Base-by-base conservation (phyloP, 2,888 invertebrate genomes). In the Euproctis similis region DNA sequence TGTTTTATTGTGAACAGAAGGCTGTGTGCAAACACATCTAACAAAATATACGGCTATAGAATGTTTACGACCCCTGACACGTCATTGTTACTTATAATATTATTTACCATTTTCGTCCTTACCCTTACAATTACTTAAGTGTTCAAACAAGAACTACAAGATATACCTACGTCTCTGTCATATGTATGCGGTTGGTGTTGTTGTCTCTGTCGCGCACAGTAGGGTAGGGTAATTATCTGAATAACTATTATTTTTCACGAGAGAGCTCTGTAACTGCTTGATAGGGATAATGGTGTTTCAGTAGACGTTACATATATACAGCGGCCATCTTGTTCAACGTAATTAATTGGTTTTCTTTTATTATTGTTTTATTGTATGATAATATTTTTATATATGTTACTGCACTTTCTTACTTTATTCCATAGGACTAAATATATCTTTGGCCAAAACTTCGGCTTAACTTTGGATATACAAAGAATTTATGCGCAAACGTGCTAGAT, bases 101-200 rank as follows among this genome's bases (percentile, higher is more conserved):
- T 74, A 75, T 76, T 71, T 73, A 73, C 68, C 59, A 71, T 71
- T 70, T 70, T 62, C 67, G 61, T 66, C 70, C 66, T 75, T 68
- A 63, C 68, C 62, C 63, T 48, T 80, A 78, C 80, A 81, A 82
- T 82, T 81, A 84, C 80, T 76, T 81, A 80, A 82, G 81, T 81
- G 78, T 71, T 71, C 51, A 50, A 53, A 52, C 57, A 58, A 60
- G 55, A 54, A 59, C 61, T 60, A 52, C 53, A 53, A 36, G 45
- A 55, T 47, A 45, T 70, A 64, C 40, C 36, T 24, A 46, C 29
- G 41, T 76, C 76, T 63, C 63, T 36, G 44, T 75, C 57, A 42
- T 37, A 51, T 59, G 42, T 55, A 49, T 38, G 21, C 37, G 24
- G 20, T 31, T 24, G 13, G 12, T 42, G 27, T 59, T 39, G 37